These are phyloP conservation scores for Rallus limicola DNA, from an alignment of 2,113 vertebrate genomes.

Conservation along the genomic window DNA sequence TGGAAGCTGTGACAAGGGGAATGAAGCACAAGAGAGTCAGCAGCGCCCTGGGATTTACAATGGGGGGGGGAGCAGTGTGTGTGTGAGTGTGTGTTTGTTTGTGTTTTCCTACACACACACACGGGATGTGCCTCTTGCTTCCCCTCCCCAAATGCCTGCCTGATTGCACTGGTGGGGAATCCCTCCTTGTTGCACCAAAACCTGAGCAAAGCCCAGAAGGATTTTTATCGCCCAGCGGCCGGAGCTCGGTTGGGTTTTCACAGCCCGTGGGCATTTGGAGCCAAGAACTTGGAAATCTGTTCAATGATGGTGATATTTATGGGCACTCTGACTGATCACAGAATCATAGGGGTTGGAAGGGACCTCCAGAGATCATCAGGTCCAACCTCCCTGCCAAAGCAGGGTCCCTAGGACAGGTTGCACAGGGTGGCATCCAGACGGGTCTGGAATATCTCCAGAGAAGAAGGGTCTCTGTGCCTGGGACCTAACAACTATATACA, in stretches of 20 bases:
- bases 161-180: background rate
- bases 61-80: too few relatives aligned
- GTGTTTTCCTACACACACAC: background rate
- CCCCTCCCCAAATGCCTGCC: background rate
- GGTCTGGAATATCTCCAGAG: too few relatives aligned
- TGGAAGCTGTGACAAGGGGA: fast-evolving
- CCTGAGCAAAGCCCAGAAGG: background rate
- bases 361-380: too few relatives aligned
- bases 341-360: too few relatives aligned
- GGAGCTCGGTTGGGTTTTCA: background rate
- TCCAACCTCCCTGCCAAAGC: too few relatives aligned
- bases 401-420: too few relatives aligned
- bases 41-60: fast-evolving
- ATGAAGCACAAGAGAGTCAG: background rate
- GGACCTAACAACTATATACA: background rate
- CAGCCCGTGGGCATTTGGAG: background rate
- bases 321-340: background rate
- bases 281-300: background rate
- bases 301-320: background rate
- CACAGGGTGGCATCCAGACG: too few relatives aligned
- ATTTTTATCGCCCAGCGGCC: background rate
- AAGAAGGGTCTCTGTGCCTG: background rate
- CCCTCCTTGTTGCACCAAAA: fast-evolving
- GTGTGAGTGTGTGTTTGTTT: too few relatives aligned
- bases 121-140: background rate